phyloP scores from a whole-genome alignment of 2,888 invertebrate species.

The Rhagonycha lutea region DNA sequence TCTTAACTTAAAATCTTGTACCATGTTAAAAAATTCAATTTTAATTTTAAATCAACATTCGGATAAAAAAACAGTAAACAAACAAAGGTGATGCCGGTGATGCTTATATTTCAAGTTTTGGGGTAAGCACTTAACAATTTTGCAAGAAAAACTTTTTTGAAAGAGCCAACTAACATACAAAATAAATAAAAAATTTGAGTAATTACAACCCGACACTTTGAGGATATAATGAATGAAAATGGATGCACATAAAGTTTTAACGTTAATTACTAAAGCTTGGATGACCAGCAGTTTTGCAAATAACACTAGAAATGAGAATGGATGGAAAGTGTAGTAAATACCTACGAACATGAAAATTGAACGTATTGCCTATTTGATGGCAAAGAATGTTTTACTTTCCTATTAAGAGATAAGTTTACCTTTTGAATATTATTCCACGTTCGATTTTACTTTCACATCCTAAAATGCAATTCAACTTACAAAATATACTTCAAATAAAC shows the following conservation, averaged over 20 bases:
- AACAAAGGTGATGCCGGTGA: no score
- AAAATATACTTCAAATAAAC: constrained; percentile 12
- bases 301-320: neutral
- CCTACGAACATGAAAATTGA: neutral
- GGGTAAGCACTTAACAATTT: neutral
- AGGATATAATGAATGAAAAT: neutral
- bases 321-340: neutral
- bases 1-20: no score
- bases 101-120: neutral
- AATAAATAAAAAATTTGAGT: neutral
- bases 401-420: neutral
- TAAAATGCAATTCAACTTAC: neutral
- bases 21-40: no score
- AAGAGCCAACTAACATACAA: neutral
- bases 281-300: neutral
- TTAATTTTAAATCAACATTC: no score
- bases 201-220: neutral
- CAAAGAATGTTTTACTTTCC: neutral
- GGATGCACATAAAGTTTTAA: neutral
- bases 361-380: neutral
- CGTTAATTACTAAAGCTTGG: neutral
- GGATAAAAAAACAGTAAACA: neutral
- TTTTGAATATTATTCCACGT: neutral
- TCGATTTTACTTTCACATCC: neutral
- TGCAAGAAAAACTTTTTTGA: neutral